Conservation (phyloP, 1,140 invertebrate species). For the Heterodera schachtii region DNA sequence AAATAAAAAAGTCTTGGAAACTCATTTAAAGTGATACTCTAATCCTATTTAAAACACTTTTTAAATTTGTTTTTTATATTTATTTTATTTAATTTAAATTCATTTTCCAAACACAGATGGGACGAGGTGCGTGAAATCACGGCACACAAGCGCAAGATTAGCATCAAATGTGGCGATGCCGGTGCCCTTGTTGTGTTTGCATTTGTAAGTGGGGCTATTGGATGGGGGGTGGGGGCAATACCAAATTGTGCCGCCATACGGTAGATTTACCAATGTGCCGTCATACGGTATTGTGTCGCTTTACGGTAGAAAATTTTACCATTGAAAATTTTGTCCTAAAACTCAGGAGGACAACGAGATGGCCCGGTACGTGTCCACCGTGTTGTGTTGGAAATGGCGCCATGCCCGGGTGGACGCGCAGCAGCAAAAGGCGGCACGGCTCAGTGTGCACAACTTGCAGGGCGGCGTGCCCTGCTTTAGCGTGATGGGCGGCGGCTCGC, state of each 20-base stretch:
- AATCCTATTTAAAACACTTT: conserved; percentile 2
- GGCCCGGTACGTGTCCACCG: conserved; percentile 26
- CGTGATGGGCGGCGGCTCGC: not conserved
- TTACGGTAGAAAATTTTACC: too few relatives aligned
- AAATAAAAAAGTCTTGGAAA: too few relatives aligned
- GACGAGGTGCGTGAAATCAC: conserved; percentile 50
- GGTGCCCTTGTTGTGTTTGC: conserved; percentile 6
- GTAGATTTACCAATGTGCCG: too few relatives aligned
- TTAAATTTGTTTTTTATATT: conserved; percentile 9
- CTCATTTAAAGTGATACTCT: not conserved
- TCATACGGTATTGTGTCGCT: too few relatives aligned
- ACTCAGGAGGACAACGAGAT: conserved; percentile 30
- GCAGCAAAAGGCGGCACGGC: conserved; percentile 22
- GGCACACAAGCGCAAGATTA: conserved; percentile 43
- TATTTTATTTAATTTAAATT: not conserved
- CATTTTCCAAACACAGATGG: conserved; percentile 31
- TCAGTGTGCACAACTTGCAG: conserved; percentile 28
- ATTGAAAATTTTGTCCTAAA: too few relatives aligned
- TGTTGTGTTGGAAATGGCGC: conserved; percentile 24
- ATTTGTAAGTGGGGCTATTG: not conserved
- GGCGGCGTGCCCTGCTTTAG: conserved; percentile 24
- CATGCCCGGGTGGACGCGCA: conserved; percentile 23
- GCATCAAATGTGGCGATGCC: conserved; percentile 37
- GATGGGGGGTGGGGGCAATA: too few relatives aligned
- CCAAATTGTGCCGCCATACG: too few relatives aligned